These are phyloP conservation scores for Damaliscus lunatus DNA, from an alignment of 2,113 vertebrate species.

Conservation along the genomic window DNA sequence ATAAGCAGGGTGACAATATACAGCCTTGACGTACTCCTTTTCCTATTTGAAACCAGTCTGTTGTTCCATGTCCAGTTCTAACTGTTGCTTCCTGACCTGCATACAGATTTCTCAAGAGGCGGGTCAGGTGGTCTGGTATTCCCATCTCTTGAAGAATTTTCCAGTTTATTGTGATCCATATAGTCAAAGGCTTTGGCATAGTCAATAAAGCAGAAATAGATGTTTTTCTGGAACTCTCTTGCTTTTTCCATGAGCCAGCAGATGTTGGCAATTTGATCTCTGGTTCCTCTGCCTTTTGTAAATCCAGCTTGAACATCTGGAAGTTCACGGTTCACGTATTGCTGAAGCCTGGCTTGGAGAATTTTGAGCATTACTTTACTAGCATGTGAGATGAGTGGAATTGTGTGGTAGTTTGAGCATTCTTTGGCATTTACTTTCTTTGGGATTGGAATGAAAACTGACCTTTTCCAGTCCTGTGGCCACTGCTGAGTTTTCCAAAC, in stretches of 20 bases:
- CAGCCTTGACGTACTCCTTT: not conserved
- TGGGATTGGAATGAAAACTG: not conserved
- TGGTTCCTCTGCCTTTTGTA: not conserved
- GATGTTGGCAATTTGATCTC: not conserved
- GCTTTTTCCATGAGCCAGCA: accelerated
- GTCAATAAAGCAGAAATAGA: not conserved
- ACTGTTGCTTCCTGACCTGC: not conserved
- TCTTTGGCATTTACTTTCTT: not conserved
- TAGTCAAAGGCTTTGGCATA: not conserved
- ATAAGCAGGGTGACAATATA: not conserved
- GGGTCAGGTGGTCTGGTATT: not conserved
- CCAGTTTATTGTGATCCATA: not conserved
- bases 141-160: not conserved
- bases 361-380: not conserved
- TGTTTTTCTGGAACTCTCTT: not conserved
- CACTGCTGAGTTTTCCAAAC: not conserved
- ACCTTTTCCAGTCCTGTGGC: not conserved
- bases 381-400: not conserved
- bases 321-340: not conserved
- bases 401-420: not conserved
- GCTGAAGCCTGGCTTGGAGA: not conserved
- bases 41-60: not conserved
- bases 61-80: not conserved
- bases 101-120: not conserved
- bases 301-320: not conserved